Percentiles rank a stretch among this genome's conserved stretches.
phyloP scores from a whole-genome alignment of 2,888 invertebrate species.

The Lochmaea crataegi region DNA sequence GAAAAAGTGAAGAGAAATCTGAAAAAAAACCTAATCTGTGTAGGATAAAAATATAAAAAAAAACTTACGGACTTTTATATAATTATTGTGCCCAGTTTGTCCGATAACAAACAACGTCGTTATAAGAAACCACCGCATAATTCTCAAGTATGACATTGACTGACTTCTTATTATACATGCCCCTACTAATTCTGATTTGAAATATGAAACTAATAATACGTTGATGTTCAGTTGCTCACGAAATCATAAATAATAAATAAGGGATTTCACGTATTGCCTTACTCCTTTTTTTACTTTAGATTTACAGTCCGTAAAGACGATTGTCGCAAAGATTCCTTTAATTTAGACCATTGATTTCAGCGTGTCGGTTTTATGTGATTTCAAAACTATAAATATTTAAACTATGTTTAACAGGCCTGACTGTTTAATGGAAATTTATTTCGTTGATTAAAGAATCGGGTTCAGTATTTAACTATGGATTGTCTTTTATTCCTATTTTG shows the following conservation, averaged over 20 bases:
- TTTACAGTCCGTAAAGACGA: constrained; percentile 5
- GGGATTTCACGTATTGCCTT: neutral
- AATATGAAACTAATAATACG: constrained; percentile 22
- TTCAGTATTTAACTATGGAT: no score
- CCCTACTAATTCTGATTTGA: constrained; percentile 3
- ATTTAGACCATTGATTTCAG: constrained; percentile 10
- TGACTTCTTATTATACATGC: constrained; percentile 8
- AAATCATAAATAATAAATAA: constrained; percentile 14
- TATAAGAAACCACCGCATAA: constrained; percentile 7
- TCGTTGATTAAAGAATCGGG: no score
- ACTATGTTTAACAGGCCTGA: no score
- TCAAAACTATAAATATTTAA: neutral
- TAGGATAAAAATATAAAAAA: neutral
- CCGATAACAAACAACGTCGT: neutral
- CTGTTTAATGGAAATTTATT: no score
- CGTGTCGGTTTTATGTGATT: constrained; percentile 11
- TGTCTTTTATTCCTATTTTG: no score
- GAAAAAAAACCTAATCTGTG: no score
- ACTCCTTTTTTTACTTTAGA: constrained; percentile 12
- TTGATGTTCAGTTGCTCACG: constrained; percentile 4
- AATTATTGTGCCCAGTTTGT: constrained; percentile 9
- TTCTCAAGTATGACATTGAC: constrained; percentile 1
- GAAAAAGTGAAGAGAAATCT: no score
- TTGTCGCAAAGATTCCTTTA: neutral
- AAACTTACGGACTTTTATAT: constrained; percentile 15